Conservation (phyloP, 2,888 invertebrate genomes). For the Sabatieria punctata region DNA sequence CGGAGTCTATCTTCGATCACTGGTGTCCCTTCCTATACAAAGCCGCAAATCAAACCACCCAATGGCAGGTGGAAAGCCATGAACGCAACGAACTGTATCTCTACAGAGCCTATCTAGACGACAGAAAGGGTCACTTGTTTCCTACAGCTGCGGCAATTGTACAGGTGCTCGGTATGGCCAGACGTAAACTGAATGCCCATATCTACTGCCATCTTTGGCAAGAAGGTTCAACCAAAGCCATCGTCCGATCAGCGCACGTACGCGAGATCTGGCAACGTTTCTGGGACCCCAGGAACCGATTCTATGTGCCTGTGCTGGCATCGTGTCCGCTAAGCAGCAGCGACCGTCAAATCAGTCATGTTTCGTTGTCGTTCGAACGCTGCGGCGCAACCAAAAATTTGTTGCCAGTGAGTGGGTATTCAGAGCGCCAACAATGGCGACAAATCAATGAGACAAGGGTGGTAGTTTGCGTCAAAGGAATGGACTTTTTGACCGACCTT, state of each 20-base stretch:
- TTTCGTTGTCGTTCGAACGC: not conserved
- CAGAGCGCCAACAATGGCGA: not conserved
- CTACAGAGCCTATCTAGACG: conserved; percentile 24
- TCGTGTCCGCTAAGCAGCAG: conserved; percentile 20
- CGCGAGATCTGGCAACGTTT: conserved; percentile 29
- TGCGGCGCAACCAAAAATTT: not conserved
- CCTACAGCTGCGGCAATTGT: conserved; percentile 15
- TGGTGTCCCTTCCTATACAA: too few species aligned
- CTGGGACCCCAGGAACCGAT: conserved; percentile 27
- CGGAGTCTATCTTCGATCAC: too few species aligned
- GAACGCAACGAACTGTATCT: conserved; percentile 11
- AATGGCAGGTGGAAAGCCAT: too few species aligned
- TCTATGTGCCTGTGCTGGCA: conserved; percentile 19
- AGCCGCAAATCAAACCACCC: too few species aligned
- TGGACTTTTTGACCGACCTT: conserved; percentile 76
- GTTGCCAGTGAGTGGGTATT: not conserved
- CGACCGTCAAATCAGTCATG: not conserved
- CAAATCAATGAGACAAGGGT: conserved; percentile 38
- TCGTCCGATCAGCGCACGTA: conserved; percentile 15
- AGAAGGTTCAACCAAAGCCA: conserved; percentile 3
- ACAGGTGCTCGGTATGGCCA: conserved; percentile 6
- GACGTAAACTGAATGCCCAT: not conserved
- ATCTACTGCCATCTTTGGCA: conserved; percentile 8
- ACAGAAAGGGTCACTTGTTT: conserved; percentile 18
- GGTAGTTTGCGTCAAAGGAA: conserved; percentile 57